Percentiles rank a stretch among this genome's conserved stretches.
phyloP scores from a whole-genome alignment of 2,888 invertebrate genomes.

The Ypsolopha sequella region DNA sequence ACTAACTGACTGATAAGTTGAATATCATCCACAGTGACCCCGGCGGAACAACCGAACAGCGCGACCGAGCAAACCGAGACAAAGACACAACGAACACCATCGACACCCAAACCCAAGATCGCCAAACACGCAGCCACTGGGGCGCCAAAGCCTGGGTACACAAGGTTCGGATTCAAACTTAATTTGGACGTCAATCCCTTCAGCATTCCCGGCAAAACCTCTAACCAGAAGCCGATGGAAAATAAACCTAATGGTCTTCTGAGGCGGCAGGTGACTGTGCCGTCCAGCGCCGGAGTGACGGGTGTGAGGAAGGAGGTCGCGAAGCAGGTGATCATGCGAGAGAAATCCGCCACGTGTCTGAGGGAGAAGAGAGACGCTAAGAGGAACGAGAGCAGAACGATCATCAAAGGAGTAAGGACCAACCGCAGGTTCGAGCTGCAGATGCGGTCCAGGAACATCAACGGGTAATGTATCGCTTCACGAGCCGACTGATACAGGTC shows the following conservation, averaged over 20 bases:
- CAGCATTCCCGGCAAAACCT: slow-evolving; percentile 28
- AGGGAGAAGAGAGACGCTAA: slow-evolving; percentile 31
- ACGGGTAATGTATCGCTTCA: slow-evolving; percentile 4
- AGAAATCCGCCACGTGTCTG: slow-evolving; percentile 31
- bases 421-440: slow-evolving; percentile 80
- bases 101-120: slow-evolving; percentile 17
- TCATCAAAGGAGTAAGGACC: slow-evolving; percentile 76
- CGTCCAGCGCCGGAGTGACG: slow-evolving; percentile 27
- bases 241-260: slow-evolving; percentile 17
- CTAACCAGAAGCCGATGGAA: slow-evolving; percentile 14
- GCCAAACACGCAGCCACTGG: slow-evolving; percentile 20
- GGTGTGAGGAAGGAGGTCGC: slow-evolving; percentile 29
- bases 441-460: slow-evolving; percentile 74
- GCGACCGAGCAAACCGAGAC: slow-evolving; percentile 14
- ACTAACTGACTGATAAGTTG: no score
- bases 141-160: slow-evolving; percentile 38
- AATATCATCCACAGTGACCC: background rate
- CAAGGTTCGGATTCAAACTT: slow-evolving; percentile 62
- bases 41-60: slow-evolving; percentile 12
- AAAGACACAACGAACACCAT: slow-evolving; percentile 23
- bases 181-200: slow-evolving; percentile 52
- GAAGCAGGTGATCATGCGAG: slow-evolving; percentile 42
- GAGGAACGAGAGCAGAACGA: slow-evolving; percentile 50
- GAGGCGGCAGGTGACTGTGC: slow-evolving; percentile 19
- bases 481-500: no score